These are phyloP conservation scores for Lycia hirtaria DNA, from an alignment of 2,888 invertebrate species.

Conservation along the genomic window DNA sequence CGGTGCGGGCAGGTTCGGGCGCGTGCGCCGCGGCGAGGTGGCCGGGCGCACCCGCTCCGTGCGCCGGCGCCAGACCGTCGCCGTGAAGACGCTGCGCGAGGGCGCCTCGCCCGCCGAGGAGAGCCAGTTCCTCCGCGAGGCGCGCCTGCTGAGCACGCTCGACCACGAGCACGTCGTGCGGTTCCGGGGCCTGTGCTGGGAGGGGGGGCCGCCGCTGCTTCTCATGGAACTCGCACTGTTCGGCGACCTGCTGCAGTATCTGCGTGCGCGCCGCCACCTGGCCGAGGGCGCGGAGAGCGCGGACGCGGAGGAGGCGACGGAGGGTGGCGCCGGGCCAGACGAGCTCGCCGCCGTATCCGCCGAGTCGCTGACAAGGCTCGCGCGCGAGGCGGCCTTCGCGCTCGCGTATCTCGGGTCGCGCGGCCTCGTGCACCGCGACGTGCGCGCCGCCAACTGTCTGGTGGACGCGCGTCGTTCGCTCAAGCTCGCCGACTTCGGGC, in stretches of 20 bases:
- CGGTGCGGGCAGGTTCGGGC: constrained; percentile 65
- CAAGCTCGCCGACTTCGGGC: constrained; percentile 94
- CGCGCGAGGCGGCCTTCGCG: constrained; percentile 55
- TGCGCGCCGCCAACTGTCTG: constrained; percentile 91
- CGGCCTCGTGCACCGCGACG: constrained; percentile 94
- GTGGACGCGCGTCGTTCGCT: constrained; percentile 89
- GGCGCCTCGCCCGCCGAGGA: constrained; percentile 92
- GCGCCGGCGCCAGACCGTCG: constrained; percentile 79
- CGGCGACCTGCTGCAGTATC: constrained; percentile 94
- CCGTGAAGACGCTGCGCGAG: constrained; percentile 93
- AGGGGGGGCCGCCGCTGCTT: constrained; percentile 92
- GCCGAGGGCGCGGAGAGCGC: constrained; percentile 83
- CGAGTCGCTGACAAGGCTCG: constrained; percentile 59
- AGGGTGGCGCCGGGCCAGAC: constrained; percentile 87
- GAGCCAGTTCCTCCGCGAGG: constrained; percentile 90
- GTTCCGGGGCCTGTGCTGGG: constrained; percentile 91
- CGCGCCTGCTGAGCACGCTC: constrained; percentile 94
- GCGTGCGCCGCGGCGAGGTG: constrained; percentile 59
- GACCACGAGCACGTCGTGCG: constrained; percentile 94
- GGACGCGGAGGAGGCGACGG: too few relatives aligned
- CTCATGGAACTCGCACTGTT: constrained; percentile 97
- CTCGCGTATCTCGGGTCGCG: constrained; percentile 88
- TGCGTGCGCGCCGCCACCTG: constrained; percentile 89
- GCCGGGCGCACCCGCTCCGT: constrained; percentile 45
- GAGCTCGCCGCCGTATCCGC: constrained; percentile 63